Evolutionary conservation across 2,888 invertebrate species (phyloP).

Genomic region (Parelbella ahira): DNA sequence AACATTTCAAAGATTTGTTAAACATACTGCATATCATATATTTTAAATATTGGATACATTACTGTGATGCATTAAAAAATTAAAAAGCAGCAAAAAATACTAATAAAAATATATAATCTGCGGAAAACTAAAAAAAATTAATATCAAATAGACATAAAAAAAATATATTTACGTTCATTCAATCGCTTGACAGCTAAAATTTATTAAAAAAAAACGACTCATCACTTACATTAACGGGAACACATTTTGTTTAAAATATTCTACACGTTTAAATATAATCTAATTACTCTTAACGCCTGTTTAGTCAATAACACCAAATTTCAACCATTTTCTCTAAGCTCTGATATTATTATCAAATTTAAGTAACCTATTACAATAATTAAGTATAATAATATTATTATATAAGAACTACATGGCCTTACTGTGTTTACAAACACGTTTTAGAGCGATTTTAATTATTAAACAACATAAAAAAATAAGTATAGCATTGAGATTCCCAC

Average conservation of each 20-base stretch:
- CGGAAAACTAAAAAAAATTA: too few species aligned
- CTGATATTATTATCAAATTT: constrained; percentile 52
- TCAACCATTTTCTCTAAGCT: constrained; percentile 51
- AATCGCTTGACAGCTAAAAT: constrained; percentile 28
- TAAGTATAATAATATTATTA: constrained; percentile 35
- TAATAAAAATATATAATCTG: constrained; percentile 1
- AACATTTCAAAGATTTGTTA: too few species aligned
- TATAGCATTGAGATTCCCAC: constrained; percentile 53
- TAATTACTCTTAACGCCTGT: constrained; percentile 41
- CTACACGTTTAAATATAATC: constrained; percentile 36
- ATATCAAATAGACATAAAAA: background rate
- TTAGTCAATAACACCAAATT: too few species aligned
- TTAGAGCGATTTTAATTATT: too few species aligned
- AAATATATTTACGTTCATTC: background rate
- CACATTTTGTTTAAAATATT: constrained; percentile 49
- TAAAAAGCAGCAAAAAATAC: too few species aligned
- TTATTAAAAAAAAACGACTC: constrained; percentile 28
- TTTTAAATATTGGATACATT: too few species aligned
- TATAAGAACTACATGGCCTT: constrained; percentile 16
- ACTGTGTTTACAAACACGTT: constrained; percentile 40
- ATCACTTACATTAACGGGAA: constrained; percentile 47
- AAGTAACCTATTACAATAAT: constrained; percentile 29
- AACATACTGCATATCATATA: too few species aligned
- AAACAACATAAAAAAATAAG: too few species aligned
- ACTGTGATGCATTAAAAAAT: too few species aligned